Evolutionary conservation across 2,113 vertebrate species (phyloP).

Genomic region (Neogobius melanostomus): DNA sequence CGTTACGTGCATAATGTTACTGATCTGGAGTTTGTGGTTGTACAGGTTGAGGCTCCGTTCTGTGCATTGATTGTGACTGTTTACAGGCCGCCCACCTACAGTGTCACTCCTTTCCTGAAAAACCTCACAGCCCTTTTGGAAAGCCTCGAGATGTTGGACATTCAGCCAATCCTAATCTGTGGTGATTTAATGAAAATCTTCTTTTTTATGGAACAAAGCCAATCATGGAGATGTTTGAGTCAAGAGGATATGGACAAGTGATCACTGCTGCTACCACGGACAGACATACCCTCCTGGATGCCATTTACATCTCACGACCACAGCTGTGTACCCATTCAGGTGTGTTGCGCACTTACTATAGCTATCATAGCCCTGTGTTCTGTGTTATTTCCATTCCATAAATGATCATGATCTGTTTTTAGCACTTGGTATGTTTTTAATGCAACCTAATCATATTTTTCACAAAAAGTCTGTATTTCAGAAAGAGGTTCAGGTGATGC

Average conservation of each 20-base stretch:
- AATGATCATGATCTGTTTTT: too few relatives aligned
- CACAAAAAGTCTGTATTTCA: too few relatives aligned
- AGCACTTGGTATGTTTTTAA: too few relatives aligned
- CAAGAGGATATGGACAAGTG: background rate
- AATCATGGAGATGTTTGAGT: slow-evolving; percentile 11
- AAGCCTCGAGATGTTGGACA: slow-evolving; percentile 14
- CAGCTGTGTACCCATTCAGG: slow-evolving; percentile 3
- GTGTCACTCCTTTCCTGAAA: slow-evolving; percentile 5
- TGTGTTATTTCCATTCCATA: background rate
- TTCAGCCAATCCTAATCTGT: slow-evolving; percentile 4
- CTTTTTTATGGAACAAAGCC: background rate
- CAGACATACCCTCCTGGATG: slow-evolving; percentile 10
- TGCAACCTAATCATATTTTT: too few relatives aligned
- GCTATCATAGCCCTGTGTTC: background rate
- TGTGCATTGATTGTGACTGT: slow-evolving; percentile 15
- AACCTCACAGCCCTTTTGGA: slow-evolving; percentile 14
- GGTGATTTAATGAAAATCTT: slow-evolving; percentile 15
- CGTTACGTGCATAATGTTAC: slow-evolving; percentile 16
- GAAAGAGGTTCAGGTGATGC: too few relatives aligned
- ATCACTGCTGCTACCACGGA: slow-evolving; percentile 16
- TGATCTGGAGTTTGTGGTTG: slow-evolving; percentile 20
- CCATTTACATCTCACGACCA: slow-evolving; percentile 8
- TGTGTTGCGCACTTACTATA: background rate
- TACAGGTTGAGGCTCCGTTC: slow-evolving; percentile 6
- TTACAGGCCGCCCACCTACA: slow-evolving; percentile 22